phyloP scores from a whole-genome alignment of 2,797 vertebrate species.

The Enteromius anoplus region DNA sequence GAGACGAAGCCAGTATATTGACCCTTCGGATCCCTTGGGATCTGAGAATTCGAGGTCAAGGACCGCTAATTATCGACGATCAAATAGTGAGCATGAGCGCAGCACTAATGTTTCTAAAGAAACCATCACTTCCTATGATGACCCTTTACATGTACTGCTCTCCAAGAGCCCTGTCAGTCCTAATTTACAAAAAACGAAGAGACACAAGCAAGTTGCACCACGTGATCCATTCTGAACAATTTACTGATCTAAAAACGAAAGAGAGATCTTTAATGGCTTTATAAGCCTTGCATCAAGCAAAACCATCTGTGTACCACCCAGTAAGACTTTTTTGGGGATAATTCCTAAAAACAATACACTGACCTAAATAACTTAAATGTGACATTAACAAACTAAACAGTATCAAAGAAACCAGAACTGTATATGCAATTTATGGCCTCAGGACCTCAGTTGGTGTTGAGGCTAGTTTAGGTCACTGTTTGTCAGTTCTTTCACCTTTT shows the following conservation, averaged over 20 bases:
- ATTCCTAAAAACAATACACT: not conserved
- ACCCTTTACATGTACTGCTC: conserved; percentile 79
- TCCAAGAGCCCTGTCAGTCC: conserved; percentile 72
- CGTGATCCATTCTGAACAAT: conserved; percentile 22
- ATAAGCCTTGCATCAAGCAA: not conserved
- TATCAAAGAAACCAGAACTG: not conserved
- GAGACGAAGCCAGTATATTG: conserved; percentile 78
- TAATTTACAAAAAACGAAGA: conserved; percentile 45
- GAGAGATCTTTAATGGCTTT: not conserved
- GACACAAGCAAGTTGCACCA: conserved; percentile 34
- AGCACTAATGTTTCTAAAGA: conserved; percentile 75
- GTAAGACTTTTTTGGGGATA: not conserved
- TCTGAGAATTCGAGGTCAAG: conserved; percentile 64
- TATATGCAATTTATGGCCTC: not conserved
- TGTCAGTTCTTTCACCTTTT: conserved; percentile 68
- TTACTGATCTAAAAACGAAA: not conserved
- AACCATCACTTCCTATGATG: conserved; percentile 78
- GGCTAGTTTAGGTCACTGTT: conserved; percentile 42
- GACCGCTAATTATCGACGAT: conserved; percentile 55
- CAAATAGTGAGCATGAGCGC: conserved; percentile 68
- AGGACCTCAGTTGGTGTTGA: conserved; percentile 4
- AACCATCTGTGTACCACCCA: not conserved
- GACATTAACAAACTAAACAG: not conserved
- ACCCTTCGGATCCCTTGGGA: conserved; percentile 74
- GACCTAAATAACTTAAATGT: not conserved